Conservation (phyloP, 2,888 invertebrate species). For the Amphipyra berbera region DNA sequence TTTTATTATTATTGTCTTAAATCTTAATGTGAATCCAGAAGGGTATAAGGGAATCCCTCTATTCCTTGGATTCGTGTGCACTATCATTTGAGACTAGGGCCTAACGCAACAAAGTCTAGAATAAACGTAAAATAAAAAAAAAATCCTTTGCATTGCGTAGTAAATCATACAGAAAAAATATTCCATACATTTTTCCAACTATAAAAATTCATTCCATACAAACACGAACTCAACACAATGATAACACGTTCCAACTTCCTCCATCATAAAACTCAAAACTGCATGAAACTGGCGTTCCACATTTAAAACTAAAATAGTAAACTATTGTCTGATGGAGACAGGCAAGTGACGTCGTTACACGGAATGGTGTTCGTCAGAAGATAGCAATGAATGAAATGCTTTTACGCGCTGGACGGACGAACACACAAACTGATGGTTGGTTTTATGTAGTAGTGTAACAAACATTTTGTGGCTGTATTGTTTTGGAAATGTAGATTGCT, state of each 20-base stretch:
- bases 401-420: conserved; percentile 37
- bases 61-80: too few relatives aligned
- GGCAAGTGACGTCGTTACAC: conserved; percentile 27
- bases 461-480: not conserved
- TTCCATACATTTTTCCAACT: not conserved
- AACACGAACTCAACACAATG: not conserved
- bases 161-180: not conserved
- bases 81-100: too few relatives aligned
- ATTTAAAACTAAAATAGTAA: conserved; percentile 40
- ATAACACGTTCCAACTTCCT: conserved; percentile 6
- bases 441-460: conserved; percentile 15
- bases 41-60: too few relatives aligned
- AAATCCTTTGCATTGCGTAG: too few relatives aligned
- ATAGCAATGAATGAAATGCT: conserved; percentile 53
- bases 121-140: too few relatives aligned
- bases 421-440: conserved; percentile 18
- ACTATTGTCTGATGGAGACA: conserved; percentile 52
- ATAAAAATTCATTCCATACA: not conserved
- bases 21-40: too few relatives aligned
- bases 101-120: too few relatives aligned
- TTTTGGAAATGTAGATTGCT: not conserved
- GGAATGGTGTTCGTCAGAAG: conserved; percentile 50
- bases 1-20: too few relatives aligned
- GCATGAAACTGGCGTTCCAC: conserved; percentile 12
- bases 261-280: conserved; percentile 11